Evolutionary conservation across 2,888 invertebrate species (phyloP).

Genomic region (Scotopteryx bipunctaria): DNA sequence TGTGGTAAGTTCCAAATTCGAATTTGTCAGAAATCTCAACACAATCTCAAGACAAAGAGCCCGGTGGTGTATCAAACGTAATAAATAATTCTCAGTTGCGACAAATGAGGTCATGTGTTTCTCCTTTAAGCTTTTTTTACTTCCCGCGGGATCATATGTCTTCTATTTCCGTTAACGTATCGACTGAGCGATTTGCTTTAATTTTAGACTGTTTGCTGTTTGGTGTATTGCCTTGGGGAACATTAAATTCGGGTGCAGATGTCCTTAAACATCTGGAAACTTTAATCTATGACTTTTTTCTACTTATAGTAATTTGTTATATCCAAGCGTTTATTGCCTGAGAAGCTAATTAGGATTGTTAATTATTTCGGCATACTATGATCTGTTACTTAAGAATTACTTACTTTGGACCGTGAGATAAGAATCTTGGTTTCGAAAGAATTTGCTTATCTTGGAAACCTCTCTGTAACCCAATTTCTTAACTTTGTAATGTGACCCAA

Average conservation of each 20-base stretch:
- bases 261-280: conserved; percentile 70
- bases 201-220: conserved; percentile 81
- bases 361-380: conserved; percentile 9
- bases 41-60: conserved; percentile 64
- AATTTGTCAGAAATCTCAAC: conserved; percentile 57
- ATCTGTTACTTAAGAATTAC: conserved; percentile 14
- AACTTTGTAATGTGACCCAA: conserved; percentile 18
- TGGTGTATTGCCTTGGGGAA: conserved; percentile 76
- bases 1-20: background rate
- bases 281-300: conserved; percentile 41
- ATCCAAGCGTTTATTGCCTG: conserved; percentile 20
- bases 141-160: conserved; percentile 82
- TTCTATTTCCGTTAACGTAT: conserved; percentile 82
- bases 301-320: conserved; percentile 32
- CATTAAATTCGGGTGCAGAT: conserved; percentile 75
- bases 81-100: conserved; percentile 80
- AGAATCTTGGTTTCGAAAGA: conserved; percentile 28
- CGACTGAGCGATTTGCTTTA: conserved; percentile 80
- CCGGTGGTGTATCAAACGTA: conserved; percentile 74
- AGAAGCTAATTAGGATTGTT: conserved; percentile 23
- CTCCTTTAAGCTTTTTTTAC: conserved; percentile 78
- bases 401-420: conserved; percentile 17
- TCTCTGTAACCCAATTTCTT: conserved; percentile 23
- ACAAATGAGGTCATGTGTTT: conserved; percentile 84
- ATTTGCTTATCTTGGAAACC: conserved; percentile 28